Evolutionary conservation across 2,113 vertebrate species (phyloP).

Genomic region (Corydoras sp.): DNA sequence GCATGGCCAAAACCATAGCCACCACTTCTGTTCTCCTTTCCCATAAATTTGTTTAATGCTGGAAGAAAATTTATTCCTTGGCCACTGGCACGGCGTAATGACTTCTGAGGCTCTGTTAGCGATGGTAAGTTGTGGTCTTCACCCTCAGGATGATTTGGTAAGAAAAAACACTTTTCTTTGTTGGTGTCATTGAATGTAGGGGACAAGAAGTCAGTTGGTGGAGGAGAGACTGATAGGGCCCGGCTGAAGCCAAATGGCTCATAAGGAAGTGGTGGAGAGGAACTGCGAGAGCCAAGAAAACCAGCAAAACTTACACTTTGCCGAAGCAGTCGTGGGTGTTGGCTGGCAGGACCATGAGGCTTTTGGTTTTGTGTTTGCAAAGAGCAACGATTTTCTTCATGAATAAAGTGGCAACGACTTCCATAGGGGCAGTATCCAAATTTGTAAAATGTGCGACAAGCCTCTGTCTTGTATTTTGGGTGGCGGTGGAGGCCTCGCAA

Average conservation of each 20-base stretch:
- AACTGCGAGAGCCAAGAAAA: constrained; percentile 60
- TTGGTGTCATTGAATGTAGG: constrained; percentile 58
- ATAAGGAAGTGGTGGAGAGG: constrained; percentile 56
- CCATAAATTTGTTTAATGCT: constrained; percentile 36
- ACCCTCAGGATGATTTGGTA: constrained; percentile 59
- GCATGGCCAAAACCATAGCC: constrained; percentile 10
- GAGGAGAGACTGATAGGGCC: constrained; percentile 74
- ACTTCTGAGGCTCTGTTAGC: constrained; percentile 54
- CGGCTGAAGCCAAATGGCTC: constrained; percentile 69
- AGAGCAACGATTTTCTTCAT: constrained; percentile 63
- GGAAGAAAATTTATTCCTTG: constrained; percentile 55
- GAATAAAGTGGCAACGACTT: constrained; percentile 84
- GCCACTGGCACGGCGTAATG: constrained; percentile 67
- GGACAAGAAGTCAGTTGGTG: constrained; percentile 65
- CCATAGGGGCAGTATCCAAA: constrained; percentile 85
- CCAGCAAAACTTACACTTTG: constrained; percentile 83
- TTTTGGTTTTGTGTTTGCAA: constrained; percentile 47
- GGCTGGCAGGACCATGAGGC: constrained; percentile 33
- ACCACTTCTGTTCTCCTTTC: constrained; percentile 45
- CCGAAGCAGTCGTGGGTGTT: constrained; percentile 61
- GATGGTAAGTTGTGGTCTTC: constrained; percentile 64
- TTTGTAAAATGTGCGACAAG: constrained; percentile 86
- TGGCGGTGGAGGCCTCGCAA: constrained; percentile 77
- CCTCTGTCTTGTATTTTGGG: constrained; percentile 88
- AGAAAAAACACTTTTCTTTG: constrained; percentile 62